phyloP scores from a whole-genome alignment of 2,797 vertebrate species.

The Xenopus petersii region DNA sequence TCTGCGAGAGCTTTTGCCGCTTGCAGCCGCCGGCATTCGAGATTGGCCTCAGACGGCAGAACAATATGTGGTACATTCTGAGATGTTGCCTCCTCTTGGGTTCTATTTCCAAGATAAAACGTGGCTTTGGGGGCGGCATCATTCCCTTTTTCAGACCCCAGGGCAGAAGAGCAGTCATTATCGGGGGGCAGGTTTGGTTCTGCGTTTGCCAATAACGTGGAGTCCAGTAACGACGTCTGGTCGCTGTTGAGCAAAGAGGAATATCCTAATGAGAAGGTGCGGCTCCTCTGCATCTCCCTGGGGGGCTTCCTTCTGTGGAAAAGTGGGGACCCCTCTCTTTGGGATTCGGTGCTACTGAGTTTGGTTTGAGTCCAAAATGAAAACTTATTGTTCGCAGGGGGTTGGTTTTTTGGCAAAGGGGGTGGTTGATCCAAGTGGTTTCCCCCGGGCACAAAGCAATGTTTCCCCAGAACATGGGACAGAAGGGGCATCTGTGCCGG shows the following conservation, averaged over 20 bases:
- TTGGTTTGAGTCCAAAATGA: constrained; percentile 76
- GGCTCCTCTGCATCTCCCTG: constrained; percentile 70
- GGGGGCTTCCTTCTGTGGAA: constrained; percentile 57
- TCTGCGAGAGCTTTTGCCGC: constrained; percentile 84
- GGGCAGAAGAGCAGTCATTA: constrained; percentile 37
- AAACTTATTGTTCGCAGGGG: constrained; percentile 57
- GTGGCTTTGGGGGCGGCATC: constrained; percentile 52
- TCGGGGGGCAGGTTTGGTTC: constrained; percentile 36
- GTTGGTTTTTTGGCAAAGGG: constrained; percentile 51
- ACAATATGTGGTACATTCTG: constrained; percentile 63
- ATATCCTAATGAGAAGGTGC: constrained; percentile 71
- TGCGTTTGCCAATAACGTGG: neutral
- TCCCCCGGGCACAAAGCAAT: constrained; percentile 26
- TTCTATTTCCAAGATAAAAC: constrained; percentile 50
- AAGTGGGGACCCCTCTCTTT: constrained; percentile 51
- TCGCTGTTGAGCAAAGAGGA: constrained; percentile 52
- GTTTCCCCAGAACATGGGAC: constrained; percentile 59
- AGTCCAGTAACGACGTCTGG: constrained; percentile 49
- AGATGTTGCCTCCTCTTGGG: constrained; percentile 44
- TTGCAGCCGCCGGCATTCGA: constrained; percentile 73
- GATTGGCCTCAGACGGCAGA: constrained; percentile 70
- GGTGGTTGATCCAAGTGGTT: constrained; percentile 23
- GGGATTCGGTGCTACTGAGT: constrained; percentile 51
- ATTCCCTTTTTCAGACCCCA: constrained; percentile 33
- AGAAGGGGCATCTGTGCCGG: constrained; percentile 57